phyloP scores from a whole-genome alignment of 53 echinoderm and acorn worm species.

The Zoroaster sp. region DNA sequence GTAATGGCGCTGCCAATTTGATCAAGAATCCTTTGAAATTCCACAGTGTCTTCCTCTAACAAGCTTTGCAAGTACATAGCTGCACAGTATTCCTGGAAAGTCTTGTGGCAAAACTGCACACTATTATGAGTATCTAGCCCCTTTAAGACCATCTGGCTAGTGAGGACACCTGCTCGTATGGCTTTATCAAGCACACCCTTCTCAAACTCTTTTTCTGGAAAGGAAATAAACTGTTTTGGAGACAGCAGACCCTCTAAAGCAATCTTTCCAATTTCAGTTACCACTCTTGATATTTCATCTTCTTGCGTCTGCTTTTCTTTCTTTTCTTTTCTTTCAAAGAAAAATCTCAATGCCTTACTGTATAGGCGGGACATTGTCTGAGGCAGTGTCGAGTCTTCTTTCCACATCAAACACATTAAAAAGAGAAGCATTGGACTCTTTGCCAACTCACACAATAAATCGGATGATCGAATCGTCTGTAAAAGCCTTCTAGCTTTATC shows the following conservation, averaged over 20 bases:
- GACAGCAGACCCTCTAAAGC: conserved; percentile 4
- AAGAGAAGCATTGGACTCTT: conserved; percentile 17
- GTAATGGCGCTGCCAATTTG: background rate
- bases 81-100: conserved; percentile 26
- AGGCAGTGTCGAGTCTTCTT: background rate
- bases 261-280: conserved; percentile 6
- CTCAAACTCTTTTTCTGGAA: conserved; percentile 16
- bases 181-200: background rate
- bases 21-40: background rate
- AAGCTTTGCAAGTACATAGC: conserved; percentile 1
- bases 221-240: background rate
- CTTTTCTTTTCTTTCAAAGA: background rate
- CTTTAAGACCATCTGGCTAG: background rate
- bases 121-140: background rate
- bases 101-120: conserved; percentile 18
- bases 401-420: conserved; percentile 34
- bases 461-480: background rate
- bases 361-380: background rate
- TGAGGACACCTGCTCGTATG: background rate
- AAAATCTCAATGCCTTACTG: background rate
- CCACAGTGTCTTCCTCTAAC: background rate
- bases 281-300: background rate
- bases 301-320: background rate
- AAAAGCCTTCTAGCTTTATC: background rate
- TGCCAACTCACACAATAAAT: background rate